Base-by-base conservation (phyloP, 2,797 vertebrate species). In the Capromys pilorides region DNA sequence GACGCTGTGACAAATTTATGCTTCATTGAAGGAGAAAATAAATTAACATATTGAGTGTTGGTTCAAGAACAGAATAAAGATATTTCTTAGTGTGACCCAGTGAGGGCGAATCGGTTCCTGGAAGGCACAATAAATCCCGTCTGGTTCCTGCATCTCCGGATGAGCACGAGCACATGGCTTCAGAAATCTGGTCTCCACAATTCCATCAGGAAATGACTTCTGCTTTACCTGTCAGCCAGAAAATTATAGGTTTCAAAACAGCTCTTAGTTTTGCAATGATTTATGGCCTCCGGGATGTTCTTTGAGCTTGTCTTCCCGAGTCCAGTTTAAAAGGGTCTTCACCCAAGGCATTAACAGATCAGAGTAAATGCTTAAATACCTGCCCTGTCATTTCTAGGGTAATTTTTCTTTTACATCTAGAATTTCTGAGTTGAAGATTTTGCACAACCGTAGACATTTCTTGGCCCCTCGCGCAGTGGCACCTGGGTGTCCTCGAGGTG, bases 11-110 rank as follows among this genome's bases (percentile, higher is more conserved):
- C 78, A 62, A 88, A 93, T 93, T 64, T 86, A 71, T 82, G 83
- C 84, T 93, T 94, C 54, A 22, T 96, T 85, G n/a, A 41, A 41
- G 79, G 69, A 90, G 82, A 71, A 85, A 84, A 93, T 90, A 90
- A 94, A 95, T 96, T 84, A 93, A 92, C 90, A 83, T 83, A 28
- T 21, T 18, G 45, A 94, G 80, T 16, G 49, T n/a, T 57, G 39
- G 14, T 41, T 75, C 45, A 61, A 28, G 77, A 80, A 21, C 28
- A 86, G 91, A 87, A 94, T 85, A 59, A 81, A 90, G 94, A 67
- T 51, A 51, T 75, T 51, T 51, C 57, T 91, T 80, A 83, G 24
- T 1, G 0, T 41, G 31, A 85, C 11, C 57, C 82, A 0, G 0
- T 16, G 36, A 28, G 64, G 61, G 59, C 81, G 75, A 71, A 66